Base-by-base conservation (phyloP, 2,888 invertebrate genomes). In the Microplitis deprimator region DNA sequence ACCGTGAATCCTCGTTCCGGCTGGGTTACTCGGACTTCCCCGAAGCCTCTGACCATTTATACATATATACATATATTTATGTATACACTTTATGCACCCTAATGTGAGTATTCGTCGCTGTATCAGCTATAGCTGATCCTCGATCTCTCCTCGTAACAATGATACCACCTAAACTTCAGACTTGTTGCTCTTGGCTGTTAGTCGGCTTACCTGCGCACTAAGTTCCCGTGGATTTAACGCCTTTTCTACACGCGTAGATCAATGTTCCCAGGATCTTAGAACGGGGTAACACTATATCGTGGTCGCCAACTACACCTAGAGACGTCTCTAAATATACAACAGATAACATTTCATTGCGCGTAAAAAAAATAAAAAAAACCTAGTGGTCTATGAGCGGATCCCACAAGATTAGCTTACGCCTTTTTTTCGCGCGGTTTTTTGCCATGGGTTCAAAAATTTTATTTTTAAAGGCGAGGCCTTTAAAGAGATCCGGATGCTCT, bases 1-100 rank as follows among this genome's bases (percentile, higher is more conserved):
- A 73, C 73, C 73, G 73, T 73, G 73, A 73, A 73, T 73, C 73
- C 67, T 73, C 67, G 73, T 73, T 73, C 73, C 73, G 38, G 67
- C 67, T 59, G 73, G 73, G 59, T 71, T 71, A 29, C 61, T 61
- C n/a, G 61, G 39, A n/a, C 71, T 73, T 73, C 67, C 59, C 67
- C 38, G 59, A 73, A 72, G 67, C 59, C 50, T 59, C 38, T 71
- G 61, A 16, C 38, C 59, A 68, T 68, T 7, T 68, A 68, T 68
- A 39, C 38, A 38, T 68, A 6, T 68, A 70, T 38, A 39, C 40
- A 41, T 38, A 39, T 40, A 41, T n/a, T 40, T 70, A 59, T 70
- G 20, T 10, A 10, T 10, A 10, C 10, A 39, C n/a, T 16, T 40
- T 59, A 59, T 38, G 65, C 29, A 50, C 65, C 65, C 38, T 38